phyloP scores from a whole-genome alignment of 1,140 invertebrate species.

The Mylabris phalerata region DNA sequence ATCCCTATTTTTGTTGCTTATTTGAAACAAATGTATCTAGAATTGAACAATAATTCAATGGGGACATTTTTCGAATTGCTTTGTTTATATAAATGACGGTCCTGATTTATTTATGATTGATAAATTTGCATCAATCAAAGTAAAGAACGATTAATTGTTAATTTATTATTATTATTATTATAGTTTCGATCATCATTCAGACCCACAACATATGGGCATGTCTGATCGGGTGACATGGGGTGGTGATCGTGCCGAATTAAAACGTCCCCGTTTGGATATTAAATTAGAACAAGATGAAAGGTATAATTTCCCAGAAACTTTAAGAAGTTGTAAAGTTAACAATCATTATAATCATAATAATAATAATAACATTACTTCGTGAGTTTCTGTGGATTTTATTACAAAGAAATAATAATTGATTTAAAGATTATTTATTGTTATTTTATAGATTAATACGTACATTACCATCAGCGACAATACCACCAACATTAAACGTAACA shows the following conservation, averaged over 20 bases:
- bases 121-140: too few species aligned
- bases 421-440: neutral
- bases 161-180: constrained; percentile 12
- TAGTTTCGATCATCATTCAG: constrained; percentile 37
- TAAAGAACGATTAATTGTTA: too few species aligned
- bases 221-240: constrained; percentile 33
- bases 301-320: constrained; percentile 40
- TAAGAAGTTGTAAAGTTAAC: constrained; percentile 34
- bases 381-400: constrained; percentile 22
- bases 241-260: constrained; percentile 44
- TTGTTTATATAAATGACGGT: too few species aligned
- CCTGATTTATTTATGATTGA: too few species aligned
- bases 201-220: constrained; percentile 27
- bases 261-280: constrained; percentile 55
- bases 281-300: constrained; percentile 58
- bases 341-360: too few species aligned
- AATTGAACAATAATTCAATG: too few species aligned
- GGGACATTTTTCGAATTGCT: too few species aligned
- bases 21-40: too few species aligned
- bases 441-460: constrained; percentile 38
- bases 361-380: constrained; percentile 24
- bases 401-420: neutral
- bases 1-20: too few species aligned
- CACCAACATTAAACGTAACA: constrained; percentile 19
- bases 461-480: constrained; percentile 29